Base-by-base conservation (phyloP, 2,888 invertebrate genomes). In the Archaeoteleia sp. region DNA sequence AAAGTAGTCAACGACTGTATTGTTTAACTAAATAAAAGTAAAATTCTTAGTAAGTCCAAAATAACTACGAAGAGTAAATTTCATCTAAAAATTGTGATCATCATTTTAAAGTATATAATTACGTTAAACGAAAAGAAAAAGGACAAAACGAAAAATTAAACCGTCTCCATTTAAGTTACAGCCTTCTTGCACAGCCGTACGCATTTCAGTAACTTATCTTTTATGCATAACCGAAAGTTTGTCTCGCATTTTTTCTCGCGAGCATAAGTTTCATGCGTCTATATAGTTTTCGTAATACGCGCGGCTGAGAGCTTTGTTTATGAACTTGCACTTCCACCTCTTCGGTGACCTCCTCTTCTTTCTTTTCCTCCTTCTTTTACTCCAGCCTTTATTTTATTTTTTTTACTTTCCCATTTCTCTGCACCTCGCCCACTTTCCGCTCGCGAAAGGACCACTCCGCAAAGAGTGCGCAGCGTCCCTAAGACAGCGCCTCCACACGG, bases 161-260 rank as follows among this genome's bases (percentile, higher is more conserved):
- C 54, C 42, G 42, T 35, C n/a, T n/a, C n/a, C n/a, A n/a, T 62
- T 35, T 29, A 62, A 54, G 54, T 54, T 62, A 54, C 54, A 20
- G 35, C 48, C 48, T 54, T 27, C 42, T 54, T 54, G 54, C 35
- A 54, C 54, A 54, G 35, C 48, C 15, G 37, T 49, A 43, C 49
- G 49, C 55, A 55, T 63, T 63, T 49, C 43, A 43, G 37, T 63
- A 49, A 55, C 57, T 55, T 55, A 57, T 57, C 45, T 57, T 57
- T 63, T 63, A 63, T 63, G 55, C 37, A 63, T 49, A 49, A 49
- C 57, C 34, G 27, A 45, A 63, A 57, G 43, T 63, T 55, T 55
- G 57, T 57, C 34, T 51, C 35, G 48, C 63, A 54, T 40, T 63
- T 63, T 46, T 63, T 57, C 55, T 57, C 43, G 49, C 34, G 23